Conservation (phyloP, 2,888 invertebrate genomes). For the Tinea trinotella region DNA sequence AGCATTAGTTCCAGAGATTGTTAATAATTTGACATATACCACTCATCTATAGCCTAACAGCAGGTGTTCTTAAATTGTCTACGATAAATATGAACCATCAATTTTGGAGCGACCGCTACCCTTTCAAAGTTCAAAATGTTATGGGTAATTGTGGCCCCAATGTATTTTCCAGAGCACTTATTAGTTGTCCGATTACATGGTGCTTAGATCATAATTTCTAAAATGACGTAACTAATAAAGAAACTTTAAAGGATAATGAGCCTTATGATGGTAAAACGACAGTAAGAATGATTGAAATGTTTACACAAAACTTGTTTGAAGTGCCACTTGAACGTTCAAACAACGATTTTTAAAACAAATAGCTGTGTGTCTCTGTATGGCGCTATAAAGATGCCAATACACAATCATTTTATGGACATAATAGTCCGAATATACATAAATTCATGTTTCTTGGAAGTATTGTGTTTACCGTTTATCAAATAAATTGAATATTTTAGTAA, state of each 20-base stretch:
- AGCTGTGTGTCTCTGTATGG: neutral
- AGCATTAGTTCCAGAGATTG: conserved; percentile 9
- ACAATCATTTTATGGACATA: neutral
- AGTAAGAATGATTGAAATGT: conserved; percentile 19
- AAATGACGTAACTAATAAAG: neutral
- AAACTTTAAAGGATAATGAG: neutral
- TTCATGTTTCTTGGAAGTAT: neutral
- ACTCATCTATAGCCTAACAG: conserved; percentile 48
- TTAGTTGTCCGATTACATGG: conserved; percentile 31
- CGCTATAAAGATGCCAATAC: conserved; percentile 4
- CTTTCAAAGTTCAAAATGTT: conserved; percentile 41
- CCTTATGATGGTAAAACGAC: conserved; percentile 13
- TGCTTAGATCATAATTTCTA: conserved; percentile 20
- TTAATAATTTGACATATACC: conserved; percentile 57
- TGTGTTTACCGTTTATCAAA: neutral
- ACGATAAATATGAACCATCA: conserved; percentile 65
- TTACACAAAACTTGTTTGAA: conserved; percentile 18
- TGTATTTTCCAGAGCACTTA: conserved; percentile 22
- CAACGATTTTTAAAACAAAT: conserved; percentile 10
- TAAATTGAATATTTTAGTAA: conserved; percentile 3
- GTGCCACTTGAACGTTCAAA: conserved; percentile 10
- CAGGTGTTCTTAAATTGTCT: conserved; percentile 63
- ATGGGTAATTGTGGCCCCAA: conserved; percentile 49
- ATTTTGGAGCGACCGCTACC: conserved; percentile 43
- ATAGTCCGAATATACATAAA: neutral